Base-by-base conservation (phyloP, 2,888 invertebrate species). In the Axea sp. region DNA sequence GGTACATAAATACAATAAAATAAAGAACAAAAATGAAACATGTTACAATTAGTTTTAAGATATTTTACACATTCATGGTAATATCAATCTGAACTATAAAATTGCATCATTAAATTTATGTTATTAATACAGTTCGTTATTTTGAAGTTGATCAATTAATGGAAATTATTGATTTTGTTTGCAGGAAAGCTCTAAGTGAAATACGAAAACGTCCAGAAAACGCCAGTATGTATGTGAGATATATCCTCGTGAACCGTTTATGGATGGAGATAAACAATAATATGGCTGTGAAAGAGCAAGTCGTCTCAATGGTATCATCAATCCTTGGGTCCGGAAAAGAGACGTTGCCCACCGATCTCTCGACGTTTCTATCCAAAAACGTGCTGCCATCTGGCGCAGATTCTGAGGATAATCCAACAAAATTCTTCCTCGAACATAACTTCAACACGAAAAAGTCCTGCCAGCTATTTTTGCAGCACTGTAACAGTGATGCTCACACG, bases 181-280 rank as follows among this genome's bases (percentile, higher is more conserved):
- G 8, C 78, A 88, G 88, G 71, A 88, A 85, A 79, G 76, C 87
- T 73, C 78, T 86, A 47, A 81, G 80, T 67, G 80, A 65, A 55
- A 75, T 84, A 73, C 82, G 82, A 4, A 31, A 71, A 3, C 80
- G 81, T 67, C 86, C 86, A 28, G 76, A 79, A 49, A 76, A 78
- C 73, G 80, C 80, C 62, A 64, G 64, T 60, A 79, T 84, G 83
- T 87, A 86, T 72, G 80, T 84, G 64, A 83, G 87, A 35, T 86
- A 83, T 57, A 78, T 87, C 68, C 82, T 88, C 14, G 80, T 82
- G 37, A 87, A 84, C 77, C 82, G 83, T 60, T 78, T 87, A 24
- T 87, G 86, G 87, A 86, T 82, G 65, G 83, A 82, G 67, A 77
- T 86, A 26, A 85, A 84, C 75, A 81, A 83, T 55, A 73, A 76